A percentile compares a stretch with the other conserved stretches of the same genome.
These are phyloP conservation scores for Apantesis nais DNA, from an alignment of 2,888 invertebrate species.

Conservation along the genomic window DNA sequence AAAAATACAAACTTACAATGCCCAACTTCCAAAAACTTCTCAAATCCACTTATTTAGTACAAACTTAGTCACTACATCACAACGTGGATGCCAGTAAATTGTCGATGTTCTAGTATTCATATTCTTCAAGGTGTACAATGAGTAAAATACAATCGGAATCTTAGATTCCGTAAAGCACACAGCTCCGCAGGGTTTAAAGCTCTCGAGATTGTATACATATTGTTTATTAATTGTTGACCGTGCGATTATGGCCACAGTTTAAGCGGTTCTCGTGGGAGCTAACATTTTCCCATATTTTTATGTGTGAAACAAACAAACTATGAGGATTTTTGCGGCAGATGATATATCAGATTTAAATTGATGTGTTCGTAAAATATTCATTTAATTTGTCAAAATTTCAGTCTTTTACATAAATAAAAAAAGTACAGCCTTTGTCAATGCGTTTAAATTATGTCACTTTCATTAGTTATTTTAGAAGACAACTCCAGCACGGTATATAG, in stretches of 20 bases:
- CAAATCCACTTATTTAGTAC: neutral
- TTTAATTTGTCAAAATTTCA: neutral
- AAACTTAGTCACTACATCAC: neutral
- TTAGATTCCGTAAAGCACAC: slow-evolving; percentile 37
- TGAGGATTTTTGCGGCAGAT: slow-evolving; percentile 37
- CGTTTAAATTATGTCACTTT: no score
- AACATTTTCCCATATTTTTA: slow-evolving; percentile 49
- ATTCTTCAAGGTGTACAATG: slow-evolving; percentile 1
- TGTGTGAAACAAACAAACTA: slow-evolving; percentile 45
- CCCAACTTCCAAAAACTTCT: neutral
- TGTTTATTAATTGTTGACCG: slow-evolving; percentile 48
- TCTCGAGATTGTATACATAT: slow-evolving; percentile 41
- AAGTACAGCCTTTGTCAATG: no score
- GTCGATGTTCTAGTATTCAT: neutral
- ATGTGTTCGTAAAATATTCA: slow-evolving; percentile 1
- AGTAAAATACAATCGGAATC: slow-evolving; percentile 20
- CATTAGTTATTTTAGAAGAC: no score
- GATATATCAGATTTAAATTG: slow-evolving; percentile 25
- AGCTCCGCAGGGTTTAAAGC: slow-evolving; percentile 32
- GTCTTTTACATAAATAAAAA: no score
- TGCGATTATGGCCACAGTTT: slow-evolving; percentile 43
- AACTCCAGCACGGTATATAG: no score
- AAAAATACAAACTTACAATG: neutral
- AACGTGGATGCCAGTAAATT: neutral
- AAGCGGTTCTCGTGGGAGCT: slow-evolving; percentile 45